Evolutionary conservation across 2,888 invertebrate genomes (phyloP), one percentile per base, ranked within the genome.

Genomic region (Miltochrista miniata): DNA sequence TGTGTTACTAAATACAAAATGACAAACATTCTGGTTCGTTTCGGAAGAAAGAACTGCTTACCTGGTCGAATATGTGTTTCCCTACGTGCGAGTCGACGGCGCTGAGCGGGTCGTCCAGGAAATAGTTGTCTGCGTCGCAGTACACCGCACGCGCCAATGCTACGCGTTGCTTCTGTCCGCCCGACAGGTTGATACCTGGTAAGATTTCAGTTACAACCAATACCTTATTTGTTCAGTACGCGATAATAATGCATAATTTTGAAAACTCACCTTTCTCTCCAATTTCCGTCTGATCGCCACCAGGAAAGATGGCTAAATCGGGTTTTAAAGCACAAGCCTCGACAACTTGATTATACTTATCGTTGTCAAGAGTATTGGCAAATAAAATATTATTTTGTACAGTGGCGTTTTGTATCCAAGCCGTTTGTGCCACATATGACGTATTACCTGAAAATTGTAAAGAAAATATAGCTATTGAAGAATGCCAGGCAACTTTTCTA

Each of bases 361-460:
- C 89, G 53, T 94, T 93, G 71, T 97, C 94, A 43, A 94, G 92
- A 0, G 93, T 70, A 60, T 95, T 95, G 10, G 98, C 98, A 85
- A 99, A 99, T 13, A 98, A 77, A 59, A 99, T 97, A 84, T 99
- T 99, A 74, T 98, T 96, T 72, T 95, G 94, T 24, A 99, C 85
- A 0, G 98, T 98, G 1, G 96, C 96, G 88, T 99, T 99, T 86
- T 99, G 99, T 51, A 99, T 99, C 99, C 99, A 99, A 0, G 99
- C 98, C 83, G 98, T 98, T 76, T 98, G 98, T 0, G 98, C 94
- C 0, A 98, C 98, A 83, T 98, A 98, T 0, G 98, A 98, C 49
- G 94, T 84, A 13, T 73, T 70, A 3, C 87, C 89, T 89, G 69
- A 9, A 46, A 48, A 4, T n/a, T 11, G 9, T 37, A 15, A 2